Evolutionary conservation across 2,888 invertebrate species (phyloP).

Genomic region (Spilarctia lutea): DNA sequence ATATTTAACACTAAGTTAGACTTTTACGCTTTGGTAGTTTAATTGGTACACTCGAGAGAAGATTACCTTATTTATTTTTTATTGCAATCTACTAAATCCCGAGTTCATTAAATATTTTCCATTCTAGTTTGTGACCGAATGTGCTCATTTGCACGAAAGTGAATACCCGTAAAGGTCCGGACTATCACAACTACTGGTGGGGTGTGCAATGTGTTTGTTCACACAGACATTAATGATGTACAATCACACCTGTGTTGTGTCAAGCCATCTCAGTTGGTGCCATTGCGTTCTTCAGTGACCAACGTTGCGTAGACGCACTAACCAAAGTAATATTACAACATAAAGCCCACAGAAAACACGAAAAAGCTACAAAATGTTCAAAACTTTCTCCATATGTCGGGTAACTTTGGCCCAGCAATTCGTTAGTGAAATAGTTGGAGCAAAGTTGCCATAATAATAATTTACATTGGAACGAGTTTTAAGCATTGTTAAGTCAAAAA

Average conservation of each 20-base stretch:
- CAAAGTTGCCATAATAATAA: background rate
- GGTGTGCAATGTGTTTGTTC: constrained; percentile 72
- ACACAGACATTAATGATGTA: constrained; percentile 64
- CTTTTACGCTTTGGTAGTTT: background rate
- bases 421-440: background rate
- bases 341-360: constrained; percentile 42
- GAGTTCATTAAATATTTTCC: background rate
- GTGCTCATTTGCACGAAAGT: background rate
- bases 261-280: constrained; percentile 78
- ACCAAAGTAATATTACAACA: constrained; percentile 48
- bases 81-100: background rate
- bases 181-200: constrained; percentile 52
- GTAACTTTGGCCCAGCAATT: constrained; percentile 4
- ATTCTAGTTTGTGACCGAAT: background rate
- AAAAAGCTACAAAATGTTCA: constrained; percentile 30
- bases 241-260: constrained; percentile 73
- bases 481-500: constrained; percentile 10
- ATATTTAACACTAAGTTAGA: background rate
- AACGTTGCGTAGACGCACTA: constrained; percentile 84
- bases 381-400: constrained; percentile 15
- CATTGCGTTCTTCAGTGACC: constrained; percentile 74
- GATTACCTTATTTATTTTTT: background rate
- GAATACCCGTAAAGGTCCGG: background rate
- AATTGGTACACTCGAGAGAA: background rate
- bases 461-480: constrained; percentile 16